Percentiles rank a stretch among this genome's conserved stretches.
These are phyloP conservation scores for Gari tellinella DNA, from an alignment of 2,888 invertebrate genomes.

Conservation along the genomic window DNA sequence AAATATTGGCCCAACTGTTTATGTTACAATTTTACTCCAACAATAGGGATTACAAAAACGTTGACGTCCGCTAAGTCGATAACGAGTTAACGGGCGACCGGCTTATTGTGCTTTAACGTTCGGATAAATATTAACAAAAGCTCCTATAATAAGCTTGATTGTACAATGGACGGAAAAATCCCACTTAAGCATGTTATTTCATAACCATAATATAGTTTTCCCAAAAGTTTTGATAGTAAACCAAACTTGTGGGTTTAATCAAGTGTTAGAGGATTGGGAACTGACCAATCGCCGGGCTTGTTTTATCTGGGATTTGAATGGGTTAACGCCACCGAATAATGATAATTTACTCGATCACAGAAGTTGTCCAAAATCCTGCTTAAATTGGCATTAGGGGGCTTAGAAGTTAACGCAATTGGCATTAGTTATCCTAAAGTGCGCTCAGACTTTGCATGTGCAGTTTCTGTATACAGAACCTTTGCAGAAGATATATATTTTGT, in stretches of 20 bases:
- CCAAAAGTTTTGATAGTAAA: constrained; percentile 20
- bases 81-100: constrained; percentile 57
- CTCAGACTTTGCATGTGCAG: not conserved
- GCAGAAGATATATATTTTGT: no score
- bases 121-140: constrained; percentile 44
- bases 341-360: no score
- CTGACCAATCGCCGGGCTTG: constrained; percentile 18
- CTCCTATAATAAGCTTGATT: constrained; percentile 10
- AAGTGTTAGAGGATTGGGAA: constrained; percentile 1
- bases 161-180: not conserved
- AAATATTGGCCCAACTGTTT: constrained; percentile 46
- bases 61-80: constrained; percentile 40
- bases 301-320: not conserved
- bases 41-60: constrained; percentile 49
- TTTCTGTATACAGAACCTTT: no score
- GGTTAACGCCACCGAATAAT: no score
- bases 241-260: constrained; percentile 17
- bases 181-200: constrained; percentile 1
- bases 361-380: no score
- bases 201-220: constrained; percentile 16
- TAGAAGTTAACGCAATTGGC: no score
- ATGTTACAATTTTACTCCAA: constrained; percentile 38
- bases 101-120: constrained; percentile 34
- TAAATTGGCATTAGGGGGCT: no score
- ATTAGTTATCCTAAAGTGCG: not conserved